These are phyloP conservation scores for Tachuris rubrigastra DNA, from an alignment of 2,113 vertebrate species.

Conservation along the genomic window DNA sequence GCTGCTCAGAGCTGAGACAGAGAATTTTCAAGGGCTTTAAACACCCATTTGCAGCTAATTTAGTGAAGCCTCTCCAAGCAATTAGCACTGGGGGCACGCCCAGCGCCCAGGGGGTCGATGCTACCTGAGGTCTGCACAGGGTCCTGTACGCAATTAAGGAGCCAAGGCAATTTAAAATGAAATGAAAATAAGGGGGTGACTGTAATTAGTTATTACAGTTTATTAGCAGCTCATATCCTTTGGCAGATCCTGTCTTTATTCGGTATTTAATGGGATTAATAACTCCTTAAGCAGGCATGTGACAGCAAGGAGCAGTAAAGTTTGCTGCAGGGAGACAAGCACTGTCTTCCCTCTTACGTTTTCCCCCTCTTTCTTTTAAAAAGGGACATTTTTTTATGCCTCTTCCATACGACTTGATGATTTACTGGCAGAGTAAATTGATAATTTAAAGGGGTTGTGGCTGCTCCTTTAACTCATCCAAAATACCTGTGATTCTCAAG, in stretches of 20 bases:
- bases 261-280: constrained; percentile 28
- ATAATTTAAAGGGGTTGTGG: neutral
- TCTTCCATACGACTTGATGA: neutral
- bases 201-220: constrained; percentile 49
- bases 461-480: neutral
- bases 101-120: neutral
- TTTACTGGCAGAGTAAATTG: neutral
- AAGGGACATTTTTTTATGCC: neutral
- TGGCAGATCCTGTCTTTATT: constrained; percentile 28
- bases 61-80: neutral
- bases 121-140: neutral
- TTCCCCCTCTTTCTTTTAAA: accelerated
- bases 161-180: neutral
- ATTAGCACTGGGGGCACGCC: neutral
- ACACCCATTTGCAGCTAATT: neutral
- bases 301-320: neutral
- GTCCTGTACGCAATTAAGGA: neutral
- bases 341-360: neutral
- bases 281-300: constrained; percentile 14
- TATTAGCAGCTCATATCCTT: constrained; percentile 29
- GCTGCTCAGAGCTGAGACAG: neutral
- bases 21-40: constrained; percentile 4
- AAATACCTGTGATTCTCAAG: neutral
- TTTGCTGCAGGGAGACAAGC: neutral
- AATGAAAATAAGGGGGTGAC: constrained; percentile 10